Percentiles rank a stretch among this genome's conserved stretches.
phyloP scores from a whole-genome alignment of 2,797 vertebrate species.

The Microctenopoma steveboyesi region DNA sequence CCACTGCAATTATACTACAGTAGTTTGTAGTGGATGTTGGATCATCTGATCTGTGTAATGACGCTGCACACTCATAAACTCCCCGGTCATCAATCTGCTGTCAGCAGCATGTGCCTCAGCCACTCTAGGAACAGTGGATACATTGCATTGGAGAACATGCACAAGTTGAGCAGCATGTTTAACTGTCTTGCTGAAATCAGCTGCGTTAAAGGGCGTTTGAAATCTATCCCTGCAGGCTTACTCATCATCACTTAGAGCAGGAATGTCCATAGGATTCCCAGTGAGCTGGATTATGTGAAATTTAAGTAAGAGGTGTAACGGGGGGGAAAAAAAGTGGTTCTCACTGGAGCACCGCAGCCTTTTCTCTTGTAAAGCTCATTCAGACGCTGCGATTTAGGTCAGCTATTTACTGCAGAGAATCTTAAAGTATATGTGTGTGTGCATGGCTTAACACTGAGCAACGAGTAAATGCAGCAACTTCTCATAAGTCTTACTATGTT shows the following conservation, averaged over 20 bases:
- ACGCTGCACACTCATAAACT: slow-evolving; percentile 20
- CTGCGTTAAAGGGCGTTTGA: slow-evolving; percentile 7
- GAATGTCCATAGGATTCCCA: slow-evolving; percentile 10
- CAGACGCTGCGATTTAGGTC: slow-evolving; percentile 80
- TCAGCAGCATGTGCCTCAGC: slow-evolving; percentile 38
- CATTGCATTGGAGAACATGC: not conserved
- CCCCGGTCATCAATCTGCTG: slow-evolving; percentile 18
- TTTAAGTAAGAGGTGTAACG: slow-evolving; percentile 32
- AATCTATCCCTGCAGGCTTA: slow-evolving; percentile 26
- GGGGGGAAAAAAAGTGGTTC: not conserved
- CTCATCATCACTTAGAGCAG: not conserved
- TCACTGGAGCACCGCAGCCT: slow-evolving; percentile 24
- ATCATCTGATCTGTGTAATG: slow-evolving; percentile 22
- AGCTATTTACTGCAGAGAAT: slow-evolving; percentile 80
- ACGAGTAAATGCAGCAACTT: slow-evolving; percentile 56
- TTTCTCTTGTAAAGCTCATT: slow-evolving; percentile 63
- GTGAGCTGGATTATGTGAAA: slow-evolving; percentile 6
- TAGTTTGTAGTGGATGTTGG: slow-evolving; percentile 6
- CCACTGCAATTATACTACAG: not conserved
- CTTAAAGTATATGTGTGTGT: slow-evolving; percentile 43
- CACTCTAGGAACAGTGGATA: not conserved
- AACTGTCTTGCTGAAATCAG: slow-evolving; percentile 21
- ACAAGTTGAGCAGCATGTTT: slow-evolving; percentile 11
- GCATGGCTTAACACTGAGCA: slow-evolving; percentile 53
- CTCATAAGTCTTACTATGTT: slow-evolving; percentile 56